phyloP scores from a whole-genome alignment of 2,113 vertebrate genomes.

The Clupea harengus region DNA sequence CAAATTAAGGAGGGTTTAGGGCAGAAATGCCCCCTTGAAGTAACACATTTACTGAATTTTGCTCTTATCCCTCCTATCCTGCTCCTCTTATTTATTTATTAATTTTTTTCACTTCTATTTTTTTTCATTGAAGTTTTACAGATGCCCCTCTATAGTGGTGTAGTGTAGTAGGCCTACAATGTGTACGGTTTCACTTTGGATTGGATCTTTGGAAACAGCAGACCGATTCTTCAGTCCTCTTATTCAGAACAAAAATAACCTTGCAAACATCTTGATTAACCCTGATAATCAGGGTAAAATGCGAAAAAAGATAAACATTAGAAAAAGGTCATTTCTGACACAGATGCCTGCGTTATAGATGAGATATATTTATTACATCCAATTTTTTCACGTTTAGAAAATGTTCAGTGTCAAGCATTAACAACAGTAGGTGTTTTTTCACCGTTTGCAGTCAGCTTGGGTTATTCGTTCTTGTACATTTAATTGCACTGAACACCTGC shows the following conservation, averaged over 20 bases:
- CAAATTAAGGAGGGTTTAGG: neutral
- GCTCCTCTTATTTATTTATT: neutral
- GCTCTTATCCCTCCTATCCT: neutral
- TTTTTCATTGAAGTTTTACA: neutral
- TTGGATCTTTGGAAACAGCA: neutral
- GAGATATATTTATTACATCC: neutral
- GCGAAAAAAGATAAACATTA: neutral
- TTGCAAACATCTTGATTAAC: neutral
- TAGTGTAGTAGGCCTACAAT: neutral
- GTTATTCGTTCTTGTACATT: constrained; percentile 54
- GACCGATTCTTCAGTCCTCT: neutral
- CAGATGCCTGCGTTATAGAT: neutral
- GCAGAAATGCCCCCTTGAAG: neutral
- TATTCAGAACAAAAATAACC: neutral
- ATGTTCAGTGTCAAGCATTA: neutral
- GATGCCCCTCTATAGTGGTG: neutral
- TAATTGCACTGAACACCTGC: constrained; percentile 62
- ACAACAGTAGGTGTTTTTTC: neutral
- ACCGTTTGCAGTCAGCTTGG: constrained; percentile 53
- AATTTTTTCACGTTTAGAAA: neutral
- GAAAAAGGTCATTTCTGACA: neutral
- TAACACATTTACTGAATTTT: neutral
- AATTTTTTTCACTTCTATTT: too few species aligned
- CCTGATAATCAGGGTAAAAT: too few species aligned
- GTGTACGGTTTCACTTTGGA: neutral